A percentile compares a stretch with the other conserved stretches of the same genome.
Evolutionary conservation across 2,888 invertebrate genomes (phyloP).

Genomic region (Anodontia alba): DNA sequence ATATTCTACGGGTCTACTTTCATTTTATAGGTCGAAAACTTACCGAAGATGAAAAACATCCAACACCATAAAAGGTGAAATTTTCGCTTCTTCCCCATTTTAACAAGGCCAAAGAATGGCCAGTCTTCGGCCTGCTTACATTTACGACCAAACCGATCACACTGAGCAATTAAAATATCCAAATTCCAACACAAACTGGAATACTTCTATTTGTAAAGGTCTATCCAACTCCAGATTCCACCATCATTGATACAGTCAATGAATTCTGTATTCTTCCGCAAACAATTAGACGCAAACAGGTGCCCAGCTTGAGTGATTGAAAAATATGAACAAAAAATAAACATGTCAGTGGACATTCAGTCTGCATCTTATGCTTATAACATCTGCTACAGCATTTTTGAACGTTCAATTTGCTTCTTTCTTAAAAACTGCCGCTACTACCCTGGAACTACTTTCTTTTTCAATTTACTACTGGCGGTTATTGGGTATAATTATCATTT

Average conservation of each 20-base stretch:
- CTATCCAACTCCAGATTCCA: slow-evolving; percentile 47
- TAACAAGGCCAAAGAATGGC: slow-evolving; percentile 9
- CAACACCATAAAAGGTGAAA: slow-evolving; percentile 50
- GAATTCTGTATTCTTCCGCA: slow-evolving; percentile 42
- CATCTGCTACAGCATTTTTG: no score
- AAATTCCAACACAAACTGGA: slow-evolving; percentile 8
- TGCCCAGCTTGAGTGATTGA: background rate
- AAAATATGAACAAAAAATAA: background rate
- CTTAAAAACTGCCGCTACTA: no score
- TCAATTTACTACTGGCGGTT: background rate
- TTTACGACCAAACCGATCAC: background rate
- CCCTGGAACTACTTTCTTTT: no score
- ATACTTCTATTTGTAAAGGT: background rate
- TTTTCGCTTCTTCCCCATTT: slow-evolving; percentile 57
- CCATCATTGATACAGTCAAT: slow-evolving; percentile 55
- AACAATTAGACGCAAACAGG: slow-evolving; percentile 28
- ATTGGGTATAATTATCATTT: background rate
- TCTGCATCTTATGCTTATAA: no score
- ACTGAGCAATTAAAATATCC: background rate
- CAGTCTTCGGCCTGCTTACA: background rate
- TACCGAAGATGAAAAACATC: slow-evolving; percentile 56
- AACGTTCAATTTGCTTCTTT: no score
- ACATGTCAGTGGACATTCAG: no score
- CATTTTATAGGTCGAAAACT: slow-evolving; percentile 44
- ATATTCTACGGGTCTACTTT: background rate